Evolutionary conservation across 2,797 vertebrate species (phyloP).

Genomic region (Vireo griseus): DNA sequence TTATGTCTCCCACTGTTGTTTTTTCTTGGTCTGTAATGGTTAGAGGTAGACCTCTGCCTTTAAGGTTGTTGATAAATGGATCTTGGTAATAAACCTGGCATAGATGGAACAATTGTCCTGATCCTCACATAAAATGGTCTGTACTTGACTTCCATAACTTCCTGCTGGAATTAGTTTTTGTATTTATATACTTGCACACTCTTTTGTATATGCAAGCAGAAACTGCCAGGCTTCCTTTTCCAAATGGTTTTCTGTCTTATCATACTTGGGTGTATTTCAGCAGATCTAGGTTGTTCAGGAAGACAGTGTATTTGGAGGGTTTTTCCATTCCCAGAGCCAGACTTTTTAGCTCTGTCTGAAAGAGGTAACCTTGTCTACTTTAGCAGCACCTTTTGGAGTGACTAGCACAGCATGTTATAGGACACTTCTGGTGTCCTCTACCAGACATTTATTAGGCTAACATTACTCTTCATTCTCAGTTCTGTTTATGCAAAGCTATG

Average conservation of each 20-base stretch:
- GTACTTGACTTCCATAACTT: background rate
- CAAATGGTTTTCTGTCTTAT: background rate
- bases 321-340: background rate
- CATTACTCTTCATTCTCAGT: background rate
- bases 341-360: background rate
- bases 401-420: background rate
- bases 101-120: background rate
- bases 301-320: background rate
- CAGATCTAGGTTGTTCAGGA: background rate
- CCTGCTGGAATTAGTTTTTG: background rate
- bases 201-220: background rate
- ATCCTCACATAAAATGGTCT: background rate
- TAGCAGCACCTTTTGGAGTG: background rate
- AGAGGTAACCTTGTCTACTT: background rate
- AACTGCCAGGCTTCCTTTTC: background rate
- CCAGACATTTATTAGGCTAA: background rate
- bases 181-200: background rate
- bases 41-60: background rate
- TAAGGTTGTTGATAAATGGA: background rate
- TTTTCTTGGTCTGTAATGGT: background rate
- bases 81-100: background rate
- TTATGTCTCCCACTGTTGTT: background rate
- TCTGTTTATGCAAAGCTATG: background rate
- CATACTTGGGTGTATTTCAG: background rate
- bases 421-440: background rate